Base-by-base conservation (phyloP, 2,888 invertebrate genomes). In the Norana najaformis region DNA sequence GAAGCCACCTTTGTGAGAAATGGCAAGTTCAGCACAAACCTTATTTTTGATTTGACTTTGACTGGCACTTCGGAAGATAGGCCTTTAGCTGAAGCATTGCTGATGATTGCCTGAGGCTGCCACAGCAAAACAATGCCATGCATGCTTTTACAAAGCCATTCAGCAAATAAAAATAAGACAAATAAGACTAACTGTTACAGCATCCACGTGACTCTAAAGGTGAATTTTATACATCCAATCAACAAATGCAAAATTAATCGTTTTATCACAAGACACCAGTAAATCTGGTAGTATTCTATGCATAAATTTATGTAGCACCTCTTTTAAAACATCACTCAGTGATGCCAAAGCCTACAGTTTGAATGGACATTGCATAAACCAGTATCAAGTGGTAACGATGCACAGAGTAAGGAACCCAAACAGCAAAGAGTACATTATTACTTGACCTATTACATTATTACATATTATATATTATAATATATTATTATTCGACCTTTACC, bases 21-120 rank as follows among this genome's bases (percentile, higher is more conserved):
- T 23, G 8, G 23, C 30, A 34, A 36, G 37, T 18, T 18, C 85
- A 37, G 36, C 23, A 37, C 85, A 85, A 23, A 85, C 85, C 85
- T 36, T 36, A 35, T 8, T 85, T 85, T 85, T 85, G 85, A 85
- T 85, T 85, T 85, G 85, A 85, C 85, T 85, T 85, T 85, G 36
- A 85, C n/a, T 85, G 35, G 36, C 34, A 4, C 36, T 20, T 85
- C 85, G 20, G 85, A 85, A 23, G 85, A 36, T 6, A 85, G 36
- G 37, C 35, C 85, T 36, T 85, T 85, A 23, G 85, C 3, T 36
- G 85, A 85, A 85, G 85, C 35, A 36, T 85, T 85, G 11, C 23
- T 85, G 36, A 85, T 36, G 36, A 85, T 85, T 69, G 85, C 35
- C 36, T 85, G 85, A 35, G 35, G 36, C 23, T 37, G 5, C 20